Conservation (phyloP, 2,797 vertebrate species). For the Decapterus maruadsi region DNA sequence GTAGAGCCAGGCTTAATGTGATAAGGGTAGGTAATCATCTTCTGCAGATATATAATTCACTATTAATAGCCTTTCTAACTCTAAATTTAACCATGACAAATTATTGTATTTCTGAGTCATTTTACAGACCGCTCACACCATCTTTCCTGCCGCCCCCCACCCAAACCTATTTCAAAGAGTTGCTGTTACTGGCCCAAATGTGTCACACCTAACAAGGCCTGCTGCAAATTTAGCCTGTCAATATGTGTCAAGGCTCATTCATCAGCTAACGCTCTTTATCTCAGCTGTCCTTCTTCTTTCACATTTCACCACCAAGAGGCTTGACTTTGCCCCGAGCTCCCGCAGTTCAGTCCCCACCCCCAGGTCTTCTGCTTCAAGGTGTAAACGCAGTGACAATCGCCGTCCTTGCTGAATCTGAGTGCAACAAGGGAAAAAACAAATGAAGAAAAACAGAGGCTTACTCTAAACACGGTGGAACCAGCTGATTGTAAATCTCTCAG, state of each 20-base stretch:
- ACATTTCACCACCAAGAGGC: constrained; percentile 69
- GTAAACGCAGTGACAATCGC: constrained; percentile 68
- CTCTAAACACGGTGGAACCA: constrained; percentile 26
- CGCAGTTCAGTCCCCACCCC: constrained; percentile 65
- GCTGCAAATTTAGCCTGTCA: constrained; percentile 85
- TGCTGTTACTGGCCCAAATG: constrained; percentile 80
- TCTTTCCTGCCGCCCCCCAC: constrained; percentile 33
- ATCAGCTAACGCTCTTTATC: constrained; percentile 81
- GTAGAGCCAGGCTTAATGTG: constrained; percentile 70
- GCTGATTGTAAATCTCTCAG: constrained; percentile 51
- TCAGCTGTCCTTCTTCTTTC: constrained; percentile 69
- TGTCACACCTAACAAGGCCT: constrained; percentile 84
- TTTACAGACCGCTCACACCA: constrained; percentile 58
- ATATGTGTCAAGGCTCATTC: constrained; percentile 84
- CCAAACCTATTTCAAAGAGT: constrained; percentile 75
- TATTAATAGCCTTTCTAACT: constrained; percentile 81
- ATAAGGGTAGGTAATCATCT: constrained; percentile 80
- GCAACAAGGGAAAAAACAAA: constrained; percentile 1
- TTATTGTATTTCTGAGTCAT: constrained; percentile 80
- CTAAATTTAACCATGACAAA: constrained; percentile 83
- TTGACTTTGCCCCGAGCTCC: constrained; percentile 76
- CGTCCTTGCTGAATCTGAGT: constrained; percentile 63
- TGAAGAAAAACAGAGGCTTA: constrained; percentile 3
- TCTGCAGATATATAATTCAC: constrained; percentile 81
- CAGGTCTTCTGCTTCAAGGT: constrained; percentile 58